phyloP scores from a whole-genome alignment of 23 tunicate genomes.

The Halocynthia roretzi region DNA sequence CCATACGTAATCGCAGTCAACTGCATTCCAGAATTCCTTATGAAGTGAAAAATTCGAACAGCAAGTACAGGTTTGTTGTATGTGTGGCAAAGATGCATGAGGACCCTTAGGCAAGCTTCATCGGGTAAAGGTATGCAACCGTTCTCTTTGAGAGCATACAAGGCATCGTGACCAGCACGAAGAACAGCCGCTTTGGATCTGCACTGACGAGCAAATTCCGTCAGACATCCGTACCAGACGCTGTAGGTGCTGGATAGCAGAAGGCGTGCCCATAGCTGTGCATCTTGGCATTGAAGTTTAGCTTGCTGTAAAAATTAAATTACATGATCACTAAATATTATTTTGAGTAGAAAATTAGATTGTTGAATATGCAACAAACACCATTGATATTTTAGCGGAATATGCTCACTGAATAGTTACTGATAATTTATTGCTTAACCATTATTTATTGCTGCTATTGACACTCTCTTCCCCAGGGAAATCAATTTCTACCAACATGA shows the following conservation, averaged over 20 bases:
- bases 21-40: conserved; percentile 53
- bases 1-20: conserved; percentile 91
- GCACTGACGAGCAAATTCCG: conserved; percentile 38
- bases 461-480: too few relatives aligned
- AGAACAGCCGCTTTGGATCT: conserved; percentile 59
- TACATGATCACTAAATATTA: background rate
- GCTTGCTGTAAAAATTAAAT: conserved; percentile 43
- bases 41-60: conserved; percentile 60
- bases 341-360: too few relatives aligned
- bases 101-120: conserved; percentile 75
- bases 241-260: conserved; percentile 66
- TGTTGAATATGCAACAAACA: too few relatives aligned
- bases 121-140: conserved; percentile 72
- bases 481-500: too few relatives aligned
- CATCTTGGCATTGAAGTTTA: conserved; percentile 29
- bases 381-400: too few relatives aligned
- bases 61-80: conserved; percentile 86
- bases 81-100: conserved; percentile 60
- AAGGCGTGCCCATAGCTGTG: conserved; percentile 67
- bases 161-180: conserved; percentile 60
- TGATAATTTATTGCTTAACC: too few relatives aligned
- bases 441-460: too few relatives aligned
- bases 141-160: conserved; percentile 33
- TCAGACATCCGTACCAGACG: conserved; percentile 84
- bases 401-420: too few relatives aligned